Evolutionary conservation across 2,888 invertebrate species (phyloP).

Genomic region (Spisula solida): DNA sequence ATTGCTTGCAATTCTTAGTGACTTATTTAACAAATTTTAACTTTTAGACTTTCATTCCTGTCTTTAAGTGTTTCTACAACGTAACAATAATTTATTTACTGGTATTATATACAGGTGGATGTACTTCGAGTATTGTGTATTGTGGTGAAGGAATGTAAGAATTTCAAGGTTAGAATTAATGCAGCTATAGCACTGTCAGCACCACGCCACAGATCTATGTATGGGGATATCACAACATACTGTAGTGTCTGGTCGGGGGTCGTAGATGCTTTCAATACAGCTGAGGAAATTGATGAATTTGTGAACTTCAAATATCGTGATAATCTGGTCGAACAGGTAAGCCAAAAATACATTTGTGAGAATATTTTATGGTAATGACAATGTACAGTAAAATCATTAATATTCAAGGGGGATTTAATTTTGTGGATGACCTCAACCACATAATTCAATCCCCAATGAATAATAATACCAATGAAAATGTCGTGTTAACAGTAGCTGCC

Average conservation of each 20-base stretch:
- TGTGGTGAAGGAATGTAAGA: slow-evolving; percentile 92
- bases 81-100: no score
- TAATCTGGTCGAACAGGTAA: slow-evolving; percentile 93
- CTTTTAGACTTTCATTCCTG: no score
- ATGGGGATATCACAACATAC: slow-evolving; percentile 90
- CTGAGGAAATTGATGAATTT: slow-evolving; percentile 93
- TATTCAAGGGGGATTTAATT: no score
- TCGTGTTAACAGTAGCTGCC: no score
- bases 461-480: no score
- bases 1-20: no score
- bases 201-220: slow-evolving; percentile 90
- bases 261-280: slow-evolving; percentile 92
- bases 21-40: no score
- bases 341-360: neutral
- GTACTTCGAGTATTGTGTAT: slow-evolving; percentile 91
- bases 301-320: slow-evolving; percentile 95
- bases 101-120: slow-evolving; percentile 88
- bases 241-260: slow-evolving; percentile 91
- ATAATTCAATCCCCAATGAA: no score
- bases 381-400: no score
- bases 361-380: no score
- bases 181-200: slow-evolving; percentile 92
- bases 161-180: slow-evolving; percentile 96
- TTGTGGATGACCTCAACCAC: no score
- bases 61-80: no score